Evolutionary conservation across 2,113 vertebrate genomes (phyloP).

Genomic region (Megaceryle torquata): DNA sequence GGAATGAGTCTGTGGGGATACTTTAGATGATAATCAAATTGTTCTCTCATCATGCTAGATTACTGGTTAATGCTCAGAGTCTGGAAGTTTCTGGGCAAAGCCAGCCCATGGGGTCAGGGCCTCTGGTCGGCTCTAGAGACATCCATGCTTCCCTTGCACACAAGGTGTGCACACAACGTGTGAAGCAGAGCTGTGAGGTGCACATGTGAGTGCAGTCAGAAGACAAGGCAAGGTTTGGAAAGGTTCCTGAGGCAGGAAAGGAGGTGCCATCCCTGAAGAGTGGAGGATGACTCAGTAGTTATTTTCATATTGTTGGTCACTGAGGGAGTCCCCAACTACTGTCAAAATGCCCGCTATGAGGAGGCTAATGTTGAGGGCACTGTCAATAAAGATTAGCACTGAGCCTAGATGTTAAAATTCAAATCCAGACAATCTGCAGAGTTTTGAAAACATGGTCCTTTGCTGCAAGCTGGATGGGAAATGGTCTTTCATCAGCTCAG

Average conservation of each 20-base stretch:
- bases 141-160: background rate
- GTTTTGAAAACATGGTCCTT: background rate
- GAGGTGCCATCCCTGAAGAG: background rate
- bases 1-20: background rate
- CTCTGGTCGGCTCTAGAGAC: background rate
- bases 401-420: background rate
- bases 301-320: background rate
- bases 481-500: background rate
- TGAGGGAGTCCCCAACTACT: background rate
- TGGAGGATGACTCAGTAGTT: background rate
- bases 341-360: background rate
- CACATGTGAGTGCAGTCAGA: background rate
- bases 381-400: background rate
- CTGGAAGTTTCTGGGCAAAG: background rate
- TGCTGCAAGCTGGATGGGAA: background rate
- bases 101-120: fast-evolving
- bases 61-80: background rate
- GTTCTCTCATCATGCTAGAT: fast-evolving
- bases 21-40: background rate
- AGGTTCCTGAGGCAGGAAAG: background rate
- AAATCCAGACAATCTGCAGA: background rate
- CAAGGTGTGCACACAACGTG: too few relatives aligned
- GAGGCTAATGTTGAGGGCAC: background rate
- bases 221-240: background rate
- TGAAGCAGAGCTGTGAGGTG: background rate